These are phyloP conservation scores for Eupithecia insigniata DNA, from an alignment of 2,888 invertebrate species.

Conservation along the genomic window DNA sequence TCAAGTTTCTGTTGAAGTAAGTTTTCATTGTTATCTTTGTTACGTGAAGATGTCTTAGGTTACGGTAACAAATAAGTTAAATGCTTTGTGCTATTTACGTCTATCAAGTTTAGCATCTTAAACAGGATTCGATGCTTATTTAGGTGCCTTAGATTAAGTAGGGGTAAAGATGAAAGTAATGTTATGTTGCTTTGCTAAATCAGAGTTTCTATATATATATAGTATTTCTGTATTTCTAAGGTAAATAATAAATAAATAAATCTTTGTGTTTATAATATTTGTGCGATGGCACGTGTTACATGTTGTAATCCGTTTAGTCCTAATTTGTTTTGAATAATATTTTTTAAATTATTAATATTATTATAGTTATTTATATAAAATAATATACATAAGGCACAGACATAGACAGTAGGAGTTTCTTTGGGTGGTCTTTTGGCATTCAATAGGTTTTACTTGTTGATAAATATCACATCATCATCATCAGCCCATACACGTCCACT, in stretches of 20 bases:
- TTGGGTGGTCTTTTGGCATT: too few relatives aligned
- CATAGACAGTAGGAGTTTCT: too few relatives aligned
- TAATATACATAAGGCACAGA: too few relatives aligned
- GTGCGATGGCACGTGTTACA: neutral
- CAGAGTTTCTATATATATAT: neutral
- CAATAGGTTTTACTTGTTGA: too few relatives aligned
- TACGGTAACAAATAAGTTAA: neutral
- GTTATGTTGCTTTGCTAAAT: neutral
- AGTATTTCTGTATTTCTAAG: too few relatives aligned
- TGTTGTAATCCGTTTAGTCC: too few relatives aligned
- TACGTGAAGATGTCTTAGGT: conserved; percentile 10
- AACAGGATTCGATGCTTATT: neutral
- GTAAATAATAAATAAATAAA: too few relatives aligned
- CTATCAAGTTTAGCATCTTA: neutral
- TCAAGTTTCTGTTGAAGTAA: conserved; percentile 35
- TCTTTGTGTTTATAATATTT: neutral
- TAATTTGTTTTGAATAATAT: too few relatives aligned
- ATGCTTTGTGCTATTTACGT: conserved; percentile 1
- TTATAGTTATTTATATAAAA: too few relatives aligned
- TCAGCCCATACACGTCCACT: too few relatives aligned
- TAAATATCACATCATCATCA: too few relatives aligned
- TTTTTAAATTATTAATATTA: too few relatives aligned
- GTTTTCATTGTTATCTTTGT: conserved; percentile 30
- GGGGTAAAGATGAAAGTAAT: neutral
- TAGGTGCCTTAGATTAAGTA: neutral